Percentiles rank a stretch among this genome's conserved stretches.
Conservation (phyloP, 2,888 invertebrate species). For the Drosophila emarginata region DNA sequence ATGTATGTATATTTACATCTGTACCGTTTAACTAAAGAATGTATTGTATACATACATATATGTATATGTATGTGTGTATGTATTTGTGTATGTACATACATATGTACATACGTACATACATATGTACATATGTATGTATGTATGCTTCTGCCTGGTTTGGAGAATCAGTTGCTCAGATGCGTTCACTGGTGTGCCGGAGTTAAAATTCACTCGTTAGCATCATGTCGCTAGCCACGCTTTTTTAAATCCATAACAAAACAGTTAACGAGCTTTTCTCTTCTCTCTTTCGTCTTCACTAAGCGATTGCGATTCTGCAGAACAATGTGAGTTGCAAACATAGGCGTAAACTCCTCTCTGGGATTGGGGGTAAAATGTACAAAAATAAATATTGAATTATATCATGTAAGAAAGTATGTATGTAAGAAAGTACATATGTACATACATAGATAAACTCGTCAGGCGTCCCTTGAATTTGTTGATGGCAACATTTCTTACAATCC, state of each 20-base stretch:
- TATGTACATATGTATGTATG: constrained; percentile 16
- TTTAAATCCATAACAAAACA: constrained; percentile 57
- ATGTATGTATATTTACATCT: no score
- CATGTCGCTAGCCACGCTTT: constrained; percentile 32
- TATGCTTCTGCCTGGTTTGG: not conserved
- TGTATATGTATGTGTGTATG: no score
- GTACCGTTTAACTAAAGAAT: no score
- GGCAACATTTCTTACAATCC: not conserved
- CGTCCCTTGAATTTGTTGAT: not conserved
- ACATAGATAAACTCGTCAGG: not conserved
- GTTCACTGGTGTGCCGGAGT: constrained; percentile 7
- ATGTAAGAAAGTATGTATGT: no score
- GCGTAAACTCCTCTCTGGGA: not conserved
- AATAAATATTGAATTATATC: not conserved
- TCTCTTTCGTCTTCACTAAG: constrained; percentile 35
- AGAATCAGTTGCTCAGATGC: not conserved
- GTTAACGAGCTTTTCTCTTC: constrained; percentile 55
- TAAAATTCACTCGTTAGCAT: constrained; percentile 47
- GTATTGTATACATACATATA: no score
- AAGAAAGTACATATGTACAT: no score
- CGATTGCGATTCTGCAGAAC: constrained; percentile 39
- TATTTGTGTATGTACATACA: not conserved
- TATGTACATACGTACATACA: constrained; percentile 7
- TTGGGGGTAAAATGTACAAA: not conserved
- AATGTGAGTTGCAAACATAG: constrained; percentile 30